Evolutionary conservation across 2,113 vertebrate species (phyloP).

Genomic region (Thalassarche chlororhynchos): DNA sequence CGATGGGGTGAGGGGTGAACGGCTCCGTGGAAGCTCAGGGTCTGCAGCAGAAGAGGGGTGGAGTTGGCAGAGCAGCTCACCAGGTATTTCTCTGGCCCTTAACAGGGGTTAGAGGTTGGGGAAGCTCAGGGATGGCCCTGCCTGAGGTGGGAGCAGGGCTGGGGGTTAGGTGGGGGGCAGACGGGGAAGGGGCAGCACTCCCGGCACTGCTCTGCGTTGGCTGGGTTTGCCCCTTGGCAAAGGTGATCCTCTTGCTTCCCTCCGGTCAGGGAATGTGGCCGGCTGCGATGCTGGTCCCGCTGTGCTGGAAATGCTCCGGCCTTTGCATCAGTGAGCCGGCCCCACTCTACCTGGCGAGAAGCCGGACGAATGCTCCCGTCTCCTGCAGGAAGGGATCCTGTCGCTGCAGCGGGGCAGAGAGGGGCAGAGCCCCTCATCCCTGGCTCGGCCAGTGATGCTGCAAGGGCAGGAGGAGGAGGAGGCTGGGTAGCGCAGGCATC

Average conservation of each 20-base stretch:
- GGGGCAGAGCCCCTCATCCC: background rate
- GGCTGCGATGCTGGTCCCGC: accelerated
- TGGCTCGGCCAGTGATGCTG: background rate
- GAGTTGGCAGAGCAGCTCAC: background rate
- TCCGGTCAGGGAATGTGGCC: accelerated
- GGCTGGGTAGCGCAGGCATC: background rate
- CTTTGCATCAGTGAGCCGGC: background rate
- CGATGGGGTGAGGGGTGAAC: background rate
- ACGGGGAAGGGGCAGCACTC: background rate
- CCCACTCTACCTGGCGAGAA: background rate
- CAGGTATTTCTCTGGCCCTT: background rate
- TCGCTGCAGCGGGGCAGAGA: background rate
- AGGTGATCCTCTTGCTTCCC: background rate
- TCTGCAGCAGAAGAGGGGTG: background rate
- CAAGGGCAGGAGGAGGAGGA: slow-evolving; percentile 59
- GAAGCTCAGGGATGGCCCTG: background rate
- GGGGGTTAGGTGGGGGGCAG: background rate
- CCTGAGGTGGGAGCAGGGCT: background rate
- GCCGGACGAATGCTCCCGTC: accelerated
- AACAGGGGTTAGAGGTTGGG: background rate
- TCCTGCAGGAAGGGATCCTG: background rate
- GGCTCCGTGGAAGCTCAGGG: background rate
- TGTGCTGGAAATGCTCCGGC: background rate
- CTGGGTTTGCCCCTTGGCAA: background rate
- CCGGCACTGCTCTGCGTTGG: background rate